These are phyloP conservation scores for Danionella cerebrum DNA, from an alignment of 2,113 vertebrate species.

Conservation along the genomic window DNA sequence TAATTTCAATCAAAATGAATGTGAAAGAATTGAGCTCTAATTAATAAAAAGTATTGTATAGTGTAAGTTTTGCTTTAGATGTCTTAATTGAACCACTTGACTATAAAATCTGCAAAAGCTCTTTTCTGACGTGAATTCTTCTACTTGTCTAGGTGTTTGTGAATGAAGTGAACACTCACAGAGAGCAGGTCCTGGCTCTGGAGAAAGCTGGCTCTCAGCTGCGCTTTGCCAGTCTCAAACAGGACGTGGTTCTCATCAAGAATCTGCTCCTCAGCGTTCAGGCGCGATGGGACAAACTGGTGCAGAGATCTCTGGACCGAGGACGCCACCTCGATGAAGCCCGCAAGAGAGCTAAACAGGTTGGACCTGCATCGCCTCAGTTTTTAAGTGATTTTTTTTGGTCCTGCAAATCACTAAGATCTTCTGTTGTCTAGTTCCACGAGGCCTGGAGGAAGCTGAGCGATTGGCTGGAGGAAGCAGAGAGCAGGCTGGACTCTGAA, in stretches of 20 bases:
- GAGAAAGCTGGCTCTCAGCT: slow-evolving; percentile 93
- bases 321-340: slow-evolving; percentile 90
- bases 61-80: too few relatives aligned
- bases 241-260: slow-evolving; percentile 96
- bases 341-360: slow-evolving; percentile 95
- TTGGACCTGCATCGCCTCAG: slow-evolving; percentile 42
- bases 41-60: too few relatives aligned
- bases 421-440: slow-evolving; percentile 73
- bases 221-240: slow-evolving; percentile 94
- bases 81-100: too few relatives aligned
- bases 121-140: too few relatives aligned
- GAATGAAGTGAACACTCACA: slow-evolving; percentile 92
- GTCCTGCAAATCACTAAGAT: too few relatives aligned
- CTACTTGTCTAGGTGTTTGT: slow-evolving; percentile 77
- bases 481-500: slow-evolving; percentile 89
- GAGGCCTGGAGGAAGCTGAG: slow-evolving; percentile 96
- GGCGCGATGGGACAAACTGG: slow-evolving; percentile 96
- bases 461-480: slow-evolving; percentile 96
- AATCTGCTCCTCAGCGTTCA: slow-evolving; percentile 96
- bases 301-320: slow-evolving; percentile 91
- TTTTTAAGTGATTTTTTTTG: background rate
- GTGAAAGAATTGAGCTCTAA: too few relatives aligned
- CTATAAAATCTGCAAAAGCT: too few relatives aligned
- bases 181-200: slow-evolving; percentile 90
- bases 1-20: too few relatives aligned